phyloP scores from a whole-genome alignment of 2,113 vertebrate species.

The Festucalex cinctus region DNA sequence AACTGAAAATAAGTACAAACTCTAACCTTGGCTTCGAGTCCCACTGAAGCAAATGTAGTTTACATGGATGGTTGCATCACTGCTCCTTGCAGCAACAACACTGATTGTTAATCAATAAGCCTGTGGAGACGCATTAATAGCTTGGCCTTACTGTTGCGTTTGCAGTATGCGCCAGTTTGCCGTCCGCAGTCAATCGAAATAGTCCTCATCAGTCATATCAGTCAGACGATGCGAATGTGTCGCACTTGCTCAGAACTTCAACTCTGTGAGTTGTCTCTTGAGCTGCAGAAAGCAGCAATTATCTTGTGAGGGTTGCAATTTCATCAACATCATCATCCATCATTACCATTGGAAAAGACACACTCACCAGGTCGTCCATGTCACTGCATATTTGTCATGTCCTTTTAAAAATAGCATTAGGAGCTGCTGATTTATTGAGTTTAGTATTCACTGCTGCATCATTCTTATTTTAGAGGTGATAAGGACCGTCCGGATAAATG shows the following conservation, averaged over 20 bases:
- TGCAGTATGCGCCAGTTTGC: slow-evolving; percentile 2
- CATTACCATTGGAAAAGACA: slow-evolving; percentile 6
- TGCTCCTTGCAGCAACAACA: slow-evolving; percentile 1
- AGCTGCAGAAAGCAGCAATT: background rate
- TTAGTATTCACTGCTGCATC: background rate
- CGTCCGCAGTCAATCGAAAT: background rate
- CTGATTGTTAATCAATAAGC: slow-evolving; percentile 7
- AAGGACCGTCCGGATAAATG: slow-evolving; percentile 11
- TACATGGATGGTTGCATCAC: slow-evolving; percentile 10
- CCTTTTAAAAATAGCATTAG: background rate
- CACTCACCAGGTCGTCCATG: background rate
- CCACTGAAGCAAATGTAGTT: slow-evolving; percentile 5
- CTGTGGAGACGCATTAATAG: slow-evolving; percentile 3
- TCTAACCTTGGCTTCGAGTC: background rate
- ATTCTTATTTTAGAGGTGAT: slow-evolving; percentile 1
- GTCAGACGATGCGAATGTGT: background rate
- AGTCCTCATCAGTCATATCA: background rate
- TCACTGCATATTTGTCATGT: slow-evolving; percentile 4
- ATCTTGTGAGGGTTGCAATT: background rate
- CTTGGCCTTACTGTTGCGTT: background rate
- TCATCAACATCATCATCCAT: background rate
- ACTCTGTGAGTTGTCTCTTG: background rate
- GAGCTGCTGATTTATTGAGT: background rate
- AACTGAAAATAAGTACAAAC: background rate
- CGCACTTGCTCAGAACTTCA: background rate